Evolutionary conservation across 2,113 vertebrate genomes (phyloP).

Genomic region (Chloebia gouldiae): DNA sequence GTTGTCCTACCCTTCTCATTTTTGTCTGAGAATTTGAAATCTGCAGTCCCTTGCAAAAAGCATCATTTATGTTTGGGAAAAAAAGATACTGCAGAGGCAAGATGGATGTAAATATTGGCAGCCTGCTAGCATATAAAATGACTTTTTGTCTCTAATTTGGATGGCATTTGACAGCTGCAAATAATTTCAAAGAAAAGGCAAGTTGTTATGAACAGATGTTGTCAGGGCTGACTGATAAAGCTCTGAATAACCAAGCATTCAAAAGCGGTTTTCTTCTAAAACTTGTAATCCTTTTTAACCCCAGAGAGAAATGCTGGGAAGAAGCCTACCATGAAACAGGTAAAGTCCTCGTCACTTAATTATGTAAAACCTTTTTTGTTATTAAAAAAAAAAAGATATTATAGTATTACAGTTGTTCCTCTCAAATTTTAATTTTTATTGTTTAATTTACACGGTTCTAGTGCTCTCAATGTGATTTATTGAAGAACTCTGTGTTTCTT

Average conservation of each 20-base stretch:
- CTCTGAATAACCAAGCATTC: neutral
- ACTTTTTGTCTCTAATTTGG: neutral
- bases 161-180: neutral
- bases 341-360: neutral
- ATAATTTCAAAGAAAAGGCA: neutral
- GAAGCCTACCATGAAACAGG: neutral
- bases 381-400: neutral
- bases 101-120: slow-evolving; percentile 18
- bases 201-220: neutral
- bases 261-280: neutral
- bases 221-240: neutral
- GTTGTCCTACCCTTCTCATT: neutral
- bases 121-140: neutral
- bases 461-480: neutral
- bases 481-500: neutral
- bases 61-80: neutral
- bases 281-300: neutral
- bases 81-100: neutral
- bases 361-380: neutral
- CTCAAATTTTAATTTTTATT: neutral
- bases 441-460: neutral
- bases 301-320: neutral
- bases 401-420: neutral
- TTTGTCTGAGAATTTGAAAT: slow-evolving; percentile 19
- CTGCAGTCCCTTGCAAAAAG: neutral